Conservation (phyloP, 2,888 invertebrate species). For the Amorpha juglandis region DNA sequence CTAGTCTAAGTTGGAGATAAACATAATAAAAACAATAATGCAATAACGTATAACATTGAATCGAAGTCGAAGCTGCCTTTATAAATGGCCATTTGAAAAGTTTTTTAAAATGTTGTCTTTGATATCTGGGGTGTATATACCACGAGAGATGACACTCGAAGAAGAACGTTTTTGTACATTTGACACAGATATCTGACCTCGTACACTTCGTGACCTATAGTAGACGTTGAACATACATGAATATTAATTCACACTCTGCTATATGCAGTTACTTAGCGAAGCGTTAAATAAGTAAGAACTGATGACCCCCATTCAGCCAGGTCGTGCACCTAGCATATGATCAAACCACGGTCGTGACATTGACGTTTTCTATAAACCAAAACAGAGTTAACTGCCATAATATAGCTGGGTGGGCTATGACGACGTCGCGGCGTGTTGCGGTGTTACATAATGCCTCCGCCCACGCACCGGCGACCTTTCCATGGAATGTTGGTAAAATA, state of each 20-base stretch:
- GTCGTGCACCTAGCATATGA: conserved; percentile 61
- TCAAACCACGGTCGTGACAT: conserved; percentile 74
- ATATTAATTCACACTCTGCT: conserved; percentile 38
- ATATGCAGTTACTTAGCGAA: conserved; percentile 42
- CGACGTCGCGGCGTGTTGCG: conserved; percentile 43
- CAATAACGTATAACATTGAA: too few relatives aligned
- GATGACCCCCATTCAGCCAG: conserved; percentile 54
- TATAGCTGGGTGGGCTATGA: conserved; percentile 50
- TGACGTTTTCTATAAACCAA: conserved; percentile 59
- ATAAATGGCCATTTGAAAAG: too few relatives aligned
- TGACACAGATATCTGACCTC: conserved; percentile 40
- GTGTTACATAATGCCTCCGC: conserved; percentile 58
- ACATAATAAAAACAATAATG: too few relatives aligned
- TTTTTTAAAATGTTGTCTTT: not conserved
- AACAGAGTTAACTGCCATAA: conserved; percentile 55
- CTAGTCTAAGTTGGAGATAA: too few relatives aligned
- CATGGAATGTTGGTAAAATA: conserved; percentile 42
- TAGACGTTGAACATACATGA: conserved; percentile 40
- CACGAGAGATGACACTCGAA: not conserved
- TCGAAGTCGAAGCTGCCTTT: too few relatives aligned
- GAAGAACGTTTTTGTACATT: conserved; percentile 16
- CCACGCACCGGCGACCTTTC: conserved; percentile 56
- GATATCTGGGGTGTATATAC: not conserved
- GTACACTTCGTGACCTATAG: conserved; percentile 33
- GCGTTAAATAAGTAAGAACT: conserved; percentile 45